Evolutionary conservation across 2,888 invertebrate genomes (phyloP).

Genomic region (Syrista parreyssii): DNA sequence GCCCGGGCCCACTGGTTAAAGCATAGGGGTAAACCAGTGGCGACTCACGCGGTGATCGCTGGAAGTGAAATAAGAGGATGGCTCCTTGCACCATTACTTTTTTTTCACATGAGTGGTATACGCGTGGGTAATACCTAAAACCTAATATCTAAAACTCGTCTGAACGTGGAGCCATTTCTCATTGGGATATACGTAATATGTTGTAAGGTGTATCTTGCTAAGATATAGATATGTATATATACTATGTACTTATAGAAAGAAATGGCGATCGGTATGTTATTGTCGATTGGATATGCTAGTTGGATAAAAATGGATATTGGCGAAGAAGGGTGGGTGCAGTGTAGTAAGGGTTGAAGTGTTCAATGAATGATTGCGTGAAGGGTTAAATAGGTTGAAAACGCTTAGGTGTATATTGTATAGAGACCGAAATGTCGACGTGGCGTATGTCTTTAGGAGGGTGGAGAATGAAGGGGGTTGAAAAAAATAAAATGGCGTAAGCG

Average conservation of each 20-base stretch:
- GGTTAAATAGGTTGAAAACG: not conserved
- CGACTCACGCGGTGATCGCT: conserved; percentile 9
- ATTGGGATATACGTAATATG: not conserved
- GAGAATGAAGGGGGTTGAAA: not conserved
- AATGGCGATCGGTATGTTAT: not conserved
- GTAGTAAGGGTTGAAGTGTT: not conserved
- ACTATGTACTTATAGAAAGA: no score
- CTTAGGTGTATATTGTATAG: not conserved
- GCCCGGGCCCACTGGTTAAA: not conserved
- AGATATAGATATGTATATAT: not conserved
- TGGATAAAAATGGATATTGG: no score
- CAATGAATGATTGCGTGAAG: not conserved
- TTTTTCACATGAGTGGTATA: not conserved
- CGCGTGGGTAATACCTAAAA: not conserved
- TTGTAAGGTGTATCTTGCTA: not conserved
- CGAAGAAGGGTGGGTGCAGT: no score
- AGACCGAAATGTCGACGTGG: not conserved
- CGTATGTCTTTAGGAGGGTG: not conserved
- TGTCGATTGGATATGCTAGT: no score
- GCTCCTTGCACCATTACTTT: not conserved
- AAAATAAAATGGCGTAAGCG: conserved; percentile 48
- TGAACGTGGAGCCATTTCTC: not conserved
- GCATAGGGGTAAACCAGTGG: not conserved
- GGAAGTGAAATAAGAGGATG: not conserved
- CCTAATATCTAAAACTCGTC: not conserved